Evolutionary conservation across 2,888 invertebrate species (phyloP).

Genomic region (Hydroisotoma schaefferi): DNA sequence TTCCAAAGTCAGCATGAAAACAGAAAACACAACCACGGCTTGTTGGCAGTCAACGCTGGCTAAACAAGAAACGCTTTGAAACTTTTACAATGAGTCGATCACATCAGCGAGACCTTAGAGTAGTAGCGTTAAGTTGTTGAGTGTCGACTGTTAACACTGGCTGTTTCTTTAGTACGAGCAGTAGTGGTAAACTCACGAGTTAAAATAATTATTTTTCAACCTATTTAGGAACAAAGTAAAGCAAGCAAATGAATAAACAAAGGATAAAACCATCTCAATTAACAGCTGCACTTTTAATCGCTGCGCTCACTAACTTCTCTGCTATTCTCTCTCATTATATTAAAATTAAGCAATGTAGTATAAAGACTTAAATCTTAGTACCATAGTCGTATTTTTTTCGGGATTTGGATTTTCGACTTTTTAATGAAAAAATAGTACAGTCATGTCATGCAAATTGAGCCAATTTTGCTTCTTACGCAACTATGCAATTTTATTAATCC

Average conservation of each 20-base stretch:
- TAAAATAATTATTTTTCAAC: no score
- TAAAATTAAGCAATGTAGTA: neutral
- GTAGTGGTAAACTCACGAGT: no score
- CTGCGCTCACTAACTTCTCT: neutral
- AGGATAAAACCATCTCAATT: constrained; percentile 11
- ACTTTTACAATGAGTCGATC: no score
- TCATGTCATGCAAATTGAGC: constrained; percentile 6
- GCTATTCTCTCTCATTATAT: neutral
- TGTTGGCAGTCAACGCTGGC: no score
- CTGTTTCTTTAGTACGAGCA: no score
- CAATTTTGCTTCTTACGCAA: constrained; percentile 14
- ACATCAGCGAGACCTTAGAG: no score
- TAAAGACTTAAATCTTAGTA: neutral
- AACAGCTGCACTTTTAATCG: constrained; percentile 8
- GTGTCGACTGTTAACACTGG: no score
- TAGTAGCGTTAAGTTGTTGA: no score
- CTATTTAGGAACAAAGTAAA: neutral
- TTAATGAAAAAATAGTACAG: neutral
- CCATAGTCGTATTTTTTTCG: neutral
- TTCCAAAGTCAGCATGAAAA: no score
- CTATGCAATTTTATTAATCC: neutral
- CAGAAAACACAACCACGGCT: no score
- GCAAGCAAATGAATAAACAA: neutral
- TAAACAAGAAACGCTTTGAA: no score
- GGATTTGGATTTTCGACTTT: neutral